Base-by-base conservation (phyloP, 2,113 vertebrate genomes). In the Chaenogobius annularis region DNA sequence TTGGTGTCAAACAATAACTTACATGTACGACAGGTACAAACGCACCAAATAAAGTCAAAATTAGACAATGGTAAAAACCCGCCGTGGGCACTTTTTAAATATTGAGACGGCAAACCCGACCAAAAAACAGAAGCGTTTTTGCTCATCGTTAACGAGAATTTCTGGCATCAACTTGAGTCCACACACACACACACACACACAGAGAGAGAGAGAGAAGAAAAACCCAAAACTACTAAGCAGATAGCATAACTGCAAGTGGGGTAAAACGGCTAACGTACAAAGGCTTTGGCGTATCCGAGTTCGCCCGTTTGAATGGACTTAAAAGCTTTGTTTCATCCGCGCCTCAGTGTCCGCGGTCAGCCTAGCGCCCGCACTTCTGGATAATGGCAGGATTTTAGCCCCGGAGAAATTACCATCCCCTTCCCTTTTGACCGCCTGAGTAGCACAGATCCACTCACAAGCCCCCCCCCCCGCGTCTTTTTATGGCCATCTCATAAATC, bases 391-490 rank as follows among this genome's bases (percentile, higher is more conserved):
- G 19, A n/a, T 40, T 63, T 40, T 68, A 26, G 5, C 73, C 56
- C 6, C 69, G 50, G 10, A 23, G 48, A 62, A 54, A 66, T 75
- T 20, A 54, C 15, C 46, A 26, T 43, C 52, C 44, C 50, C 17
- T 43, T 70, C 44, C 66, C 71, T 68, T 66, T 66, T 40, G 26
- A 35, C 61, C 68, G 61, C 62, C 26, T 55, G 19, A 37, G 4
- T 3, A 63, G 69, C 26, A 7, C 23, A 17, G 20, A 46, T 69
- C 72, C 31, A 15, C 70, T 76, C 76, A 68, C 43, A 70, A 66
- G 43, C 79, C 3, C n/a, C n/a, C n/a, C n/a, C n/a, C n/a, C 75
- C 68, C 44, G 65, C 12, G 64, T 35, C 75, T 71, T 63, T n/a
- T 63, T 20, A 72, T 69, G 8, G 52, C 70, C 50, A 47, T 17